phyloP scores from a whole-genome alignment of 1,140 invertebrate species.

The Drosophila suzukii region DNA sequence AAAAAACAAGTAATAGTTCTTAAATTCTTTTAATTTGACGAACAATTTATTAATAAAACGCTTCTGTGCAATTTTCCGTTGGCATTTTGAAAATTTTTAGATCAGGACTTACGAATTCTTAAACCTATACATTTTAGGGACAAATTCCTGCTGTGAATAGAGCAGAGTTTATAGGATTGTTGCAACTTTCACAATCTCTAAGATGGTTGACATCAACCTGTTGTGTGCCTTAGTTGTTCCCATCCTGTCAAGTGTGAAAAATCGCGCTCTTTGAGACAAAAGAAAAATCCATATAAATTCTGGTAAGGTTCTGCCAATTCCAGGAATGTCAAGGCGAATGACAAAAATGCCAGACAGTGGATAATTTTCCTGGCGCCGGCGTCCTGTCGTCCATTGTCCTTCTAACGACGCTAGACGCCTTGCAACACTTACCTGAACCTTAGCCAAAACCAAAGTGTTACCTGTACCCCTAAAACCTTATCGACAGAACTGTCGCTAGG shows the following conservation, averaged over 20 bases:
- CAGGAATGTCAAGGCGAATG: constrained; percentile 53
- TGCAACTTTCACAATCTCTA: constrained; percentile 11
- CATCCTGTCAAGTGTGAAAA: constrained; percentile 69
- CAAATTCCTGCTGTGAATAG: not conserved
- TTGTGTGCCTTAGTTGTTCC: constrained; percentile 33
- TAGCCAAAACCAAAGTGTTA: constrained; percentile 39
- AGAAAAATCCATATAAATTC: constrained; percentile 36
- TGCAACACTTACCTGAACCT: constrained; percentile 43
- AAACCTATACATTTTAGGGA: not conserved
- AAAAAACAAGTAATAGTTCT: too few species aligned
- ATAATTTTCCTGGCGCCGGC: constrained; percentile 68
- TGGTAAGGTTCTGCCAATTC: constrained; percentile 45
- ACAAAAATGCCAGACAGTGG: constrained; percentile 54
- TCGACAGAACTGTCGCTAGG: constrained; percentile 30
- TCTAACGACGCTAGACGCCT: constrained; percentile 41
- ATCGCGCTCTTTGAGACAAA: constrained; percentile 50
- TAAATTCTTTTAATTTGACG: too few species aligned
- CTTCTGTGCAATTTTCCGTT: too few species aligned
- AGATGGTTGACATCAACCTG: constrained; percentile 43
- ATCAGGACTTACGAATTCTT: not conserved
- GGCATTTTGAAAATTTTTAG: not conserved
- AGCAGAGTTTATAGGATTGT: not conserved
- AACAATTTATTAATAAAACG: too few species aligned
- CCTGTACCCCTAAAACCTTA: constrained; percentile 47
- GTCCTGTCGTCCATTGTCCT: constrained; percentile 63